Conservation (phyloP, 2,797 vertebrate species). For the Aphelocoma californica region DNA sequence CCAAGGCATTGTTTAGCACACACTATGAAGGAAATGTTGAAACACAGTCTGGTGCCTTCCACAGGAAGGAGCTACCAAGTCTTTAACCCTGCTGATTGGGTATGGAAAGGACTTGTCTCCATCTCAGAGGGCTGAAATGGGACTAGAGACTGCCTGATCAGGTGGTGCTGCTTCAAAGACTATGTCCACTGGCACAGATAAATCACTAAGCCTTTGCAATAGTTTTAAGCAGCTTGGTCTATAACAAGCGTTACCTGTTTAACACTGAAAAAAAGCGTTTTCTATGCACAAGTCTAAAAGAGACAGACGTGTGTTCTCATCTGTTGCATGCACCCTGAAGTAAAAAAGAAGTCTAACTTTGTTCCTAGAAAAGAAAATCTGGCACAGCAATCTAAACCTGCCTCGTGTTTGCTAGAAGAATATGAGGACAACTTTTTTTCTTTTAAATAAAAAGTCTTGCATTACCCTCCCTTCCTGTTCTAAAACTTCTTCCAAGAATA, state of each 20-base stretch:
- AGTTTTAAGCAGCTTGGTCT: not conserved
- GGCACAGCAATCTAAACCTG: not conserved
- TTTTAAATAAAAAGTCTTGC: not conserved
- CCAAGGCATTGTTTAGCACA: not conserved
- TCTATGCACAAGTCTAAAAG: not conserved
- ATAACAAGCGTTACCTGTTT: not conserved
- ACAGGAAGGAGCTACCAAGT: not conserved
- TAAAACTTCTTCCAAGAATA: conserved; percentile 1
- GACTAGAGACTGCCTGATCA: not conserved
- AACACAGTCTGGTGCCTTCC: not conserved
- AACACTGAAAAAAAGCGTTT: not conserved
- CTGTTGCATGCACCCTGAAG: rapidly evolving
- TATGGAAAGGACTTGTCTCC: not conserved
- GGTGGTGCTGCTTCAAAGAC: not conserved
- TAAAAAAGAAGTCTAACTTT: not conserved
- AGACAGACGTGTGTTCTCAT: not conserved
- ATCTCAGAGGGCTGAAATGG: not conserved
- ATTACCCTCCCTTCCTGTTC: not conserved
- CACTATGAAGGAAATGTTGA: not conserved
- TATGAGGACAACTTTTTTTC: not conserved
- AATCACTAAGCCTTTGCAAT: not conserved
- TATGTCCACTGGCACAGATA: not conserved
- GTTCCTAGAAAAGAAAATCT: not conserved
- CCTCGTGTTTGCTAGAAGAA: not conserved
- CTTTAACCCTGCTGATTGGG: not conserved